Conservation (phyloP, 2,888 invertebrate genomes). For the Lycocerus yunnanus region DNA sequence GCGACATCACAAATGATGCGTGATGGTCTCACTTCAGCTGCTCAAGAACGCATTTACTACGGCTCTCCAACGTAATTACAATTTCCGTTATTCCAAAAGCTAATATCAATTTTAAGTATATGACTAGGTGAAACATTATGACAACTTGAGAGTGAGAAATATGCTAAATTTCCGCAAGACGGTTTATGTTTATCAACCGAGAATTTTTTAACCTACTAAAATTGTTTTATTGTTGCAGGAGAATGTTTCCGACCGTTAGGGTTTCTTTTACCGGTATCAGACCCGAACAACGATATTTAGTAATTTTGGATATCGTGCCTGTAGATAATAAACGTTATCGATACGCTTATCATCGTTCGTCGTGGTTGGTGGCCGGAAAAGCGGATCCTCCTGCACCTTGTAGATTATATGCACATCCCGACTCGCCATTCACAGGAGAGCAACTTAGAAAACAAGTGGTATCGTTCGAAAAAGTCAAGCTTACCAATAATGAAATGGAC, state of each 20-base stretch:
- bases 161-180: neutral
- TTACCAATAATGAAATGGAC: constrained; percentile 98
- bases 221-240: constrained; percentile 63
- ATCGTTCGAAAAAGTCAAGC: constrained; percentile 97
- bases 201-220: neutral
- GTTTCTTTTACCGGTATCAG: constrained; percentile 88
- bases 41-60: constrained; percentile 54
- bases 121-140: neutral
- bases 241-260: constrained; percentile 97
- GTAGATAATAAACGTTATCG: constrained; percentile 96
- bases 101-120: neutral
- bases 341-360: constrained; percentile 97
- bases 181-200: neutral
- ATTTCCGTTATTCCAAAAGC: constrained; percentile 28
- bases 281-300: constrained; percentile 85
- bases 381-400: constrained; percentile 96
- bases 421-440: constrained; percentile 94
- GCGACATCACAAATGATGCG: constrained; percentile 54
- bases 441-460: constrained; percentile 95
- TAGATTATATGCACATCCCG: constrained; percentile 93
- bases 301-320: constrained; percentile 94
- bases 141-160: neutral
- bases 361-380: constrained; percentile 97
- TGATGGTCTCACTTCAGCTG: constrained; percentile 55
- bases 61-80: constrained; percentile 27